Percentiles rank a stretch among this genome's conserved stretches.
Evolutionary conservation across 1,140 invertebrate species (phyloP).

Genomic region (Drosophila miranda): DNA sequence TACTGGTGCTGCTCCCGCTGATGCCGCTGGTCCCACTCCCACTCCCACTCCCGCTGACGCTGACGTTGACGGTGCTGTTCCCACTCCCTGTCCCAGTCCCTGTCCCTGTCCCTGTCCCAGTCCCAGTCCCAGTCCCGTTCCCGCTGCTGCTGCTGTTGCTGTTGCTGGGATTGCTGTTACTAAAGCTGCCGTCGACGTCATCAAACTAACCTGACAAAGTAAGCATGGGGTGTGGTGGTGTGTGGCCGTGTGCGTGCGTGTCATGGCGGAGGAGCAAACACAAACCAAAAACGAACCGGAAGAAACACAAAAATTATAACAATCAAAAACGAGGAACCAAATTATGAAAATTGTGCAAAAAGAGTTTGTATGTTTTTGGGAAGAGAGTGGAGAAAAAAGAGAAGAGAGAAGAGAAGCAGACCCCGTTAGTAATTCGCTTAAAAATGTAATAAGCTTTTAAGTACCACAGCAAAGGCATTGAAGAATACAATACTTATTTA

Average conservation of each 20-base stretch:
- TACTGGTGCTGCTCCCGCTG: constrained; percentile 21
- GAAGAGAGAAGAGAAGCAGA: constrained; percentile 18
- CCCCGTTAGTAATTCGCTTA: constrained; percentile 27
- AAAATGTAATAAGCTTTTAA: neutral
- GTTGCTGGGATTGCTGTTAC: constrained; percentile 40
- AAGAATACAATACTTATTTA: too few relatives aligned
- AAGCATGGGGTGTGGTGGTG: constrained; percentile 84
- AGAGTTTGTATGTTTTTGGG: neutral
- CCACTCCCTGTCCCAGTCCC: neutral
- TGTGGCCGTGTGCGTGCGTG: constrained; percentile 73
- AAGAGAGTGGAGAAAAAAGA: constrained; percentile 3
- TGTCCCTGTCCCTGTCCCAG: neutral
- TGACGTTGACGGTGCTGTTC: constrained; percentile 8
- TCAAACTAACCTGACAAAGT: constrained; percentile 94
- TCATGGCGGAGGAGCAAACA: constrained; percentile 84
- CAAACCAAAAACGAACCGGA: constrained; percentile 38
- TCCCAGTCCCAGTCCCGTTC: neutral
- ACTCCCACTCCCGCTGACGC: constrained; percentile 17
- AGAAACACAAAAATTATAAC: constrained; percentile 47
- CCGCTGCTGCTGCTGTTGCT: constrained; percentile 15
- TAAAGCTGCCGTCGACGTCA: constrained; percentile 86
- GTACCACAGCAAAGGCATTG: too few relatives aligned
- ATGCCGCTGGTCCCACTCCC: constrained; percentile 9
- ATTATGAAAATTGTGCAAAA: neutral
- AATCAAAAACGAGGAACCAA: constrained; percentile 32